These are phyloP conservation scores for Cantharis rufa DNA, from an alignment of 2,888 invertebrate genomes.

Conservation along the genomic window DNA sequence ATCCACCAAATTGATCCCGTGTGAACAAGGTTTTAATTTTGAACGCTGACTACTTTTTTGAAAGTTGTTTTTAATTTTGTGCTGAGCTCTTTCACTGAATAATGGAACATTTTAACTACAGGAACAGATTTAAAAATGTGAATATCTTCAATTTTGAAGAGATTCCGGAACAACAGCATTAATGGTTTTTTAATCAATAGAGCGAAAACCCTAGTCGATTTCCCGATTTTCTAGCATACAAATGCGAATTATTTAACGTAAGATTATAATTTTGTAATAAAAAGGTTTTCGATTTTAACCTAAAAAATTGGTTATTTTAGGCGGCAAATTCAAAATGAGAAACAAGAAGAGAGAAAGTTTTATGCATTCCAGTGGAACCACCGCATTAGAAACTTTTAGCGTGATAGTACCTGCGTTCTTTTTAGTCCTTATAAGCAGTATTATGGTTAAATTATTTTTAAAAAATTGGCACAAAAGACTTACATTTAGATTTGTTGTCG, in stretches of 20 bases:
- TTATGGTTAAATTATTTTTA: conserved; percentile 40
- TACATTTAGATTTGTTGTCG: conserved; percentile 53
- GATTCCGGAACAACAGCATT: neutral
- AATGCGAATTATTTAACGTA: neutral
- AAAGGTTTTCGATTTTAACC: neutral
- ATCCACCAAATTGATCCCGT: neutral
- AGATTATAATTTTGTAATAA: neutral
- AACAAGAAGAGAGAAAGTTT: conserved; percentile 55
- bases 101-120: neutral
- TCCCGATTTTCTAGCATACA: neutral
- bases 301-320: neutral
- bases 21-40: neutral
- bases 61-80: neutral
- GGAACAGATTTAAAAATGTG: neutral
- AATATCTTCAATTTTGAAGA: neutral
- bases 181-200: neutral
- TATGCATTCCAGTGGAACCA: conserved; percentile 62
- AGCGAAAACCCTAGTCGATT: neutral
- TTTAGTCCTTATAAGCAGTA: conserved; percentile 44
- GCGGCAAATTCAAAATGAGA: conserved; percentile 6
- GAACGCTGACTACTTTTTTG: neutral
- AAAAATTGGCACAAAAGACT: conserved; percentile 6
- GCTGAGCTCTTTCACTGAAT: neutral
- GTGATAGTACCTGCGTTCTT: conserved; percentile 49
- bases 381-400: conserved; percentile 57